Base-by-base conservation (phyloP, 2,113 vertebrate species). In the Anarhynchus alexandrinus region DNA sequence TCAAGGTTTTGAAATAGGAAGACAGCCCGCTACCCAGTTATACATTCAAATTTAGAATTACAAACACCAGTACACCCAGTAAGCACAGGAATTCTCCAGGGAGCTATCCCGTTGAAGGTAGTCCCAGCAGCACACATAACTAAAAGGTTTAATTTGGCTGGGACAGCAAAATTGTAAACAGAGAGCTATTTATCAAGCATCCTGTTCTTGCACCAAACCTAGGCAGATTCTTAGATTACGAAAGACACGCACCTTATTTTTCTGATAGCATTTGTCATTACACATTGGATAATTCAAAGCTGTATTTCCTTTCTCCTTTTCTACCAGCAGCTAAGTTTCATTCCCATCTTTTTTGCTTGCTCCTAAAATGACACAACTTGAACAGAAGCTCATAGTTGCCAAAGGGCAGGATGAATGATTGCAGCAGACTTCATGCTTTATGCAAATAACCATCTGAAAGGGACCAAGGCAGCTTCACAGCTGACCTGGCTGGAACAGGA, bases 1-100 rank as follows among this genome's bases (percentile, higher is more conserved):
- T 93, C 84, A 9, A 30, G 57, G 51, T 78, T 81, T 91, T 82
- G 59, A 95, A 86, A 78, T 43, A 96, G 77, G 69, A 93, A 95
- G 86, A 49, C 47, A 61, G 34, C 29, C 70, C 85, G 59, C 65
- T 73, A 88, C 51, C 38, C 74, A 71, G 36, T 36, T 81, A 38
- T 64, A 85, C 30, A 16, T 81, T 91, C 71, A 73, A 51, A 57
- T 77, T 85, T 58, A 82, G 64, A 82, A 88, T 52, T 58, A 69
- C 38, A 43, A 97, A 90, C 87, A 90, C 36, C 57, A 69, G 54
- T 59, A 93, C 72, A 78, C 34, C 42, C 30, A 66, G 74, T 26
- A 52, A 85, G 70, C 10, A 6, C 49, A 73, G 45, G 58, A 85
- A 82, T 89, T 90, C 29, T 82, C n/a, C 49, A 61, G 43, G 49